These are phyloP conservation scores for Triplophysa yarkandensis DNA, from an alignment of 2,797 vertebrate genomes.

Conservation along the genomic window DNA sequence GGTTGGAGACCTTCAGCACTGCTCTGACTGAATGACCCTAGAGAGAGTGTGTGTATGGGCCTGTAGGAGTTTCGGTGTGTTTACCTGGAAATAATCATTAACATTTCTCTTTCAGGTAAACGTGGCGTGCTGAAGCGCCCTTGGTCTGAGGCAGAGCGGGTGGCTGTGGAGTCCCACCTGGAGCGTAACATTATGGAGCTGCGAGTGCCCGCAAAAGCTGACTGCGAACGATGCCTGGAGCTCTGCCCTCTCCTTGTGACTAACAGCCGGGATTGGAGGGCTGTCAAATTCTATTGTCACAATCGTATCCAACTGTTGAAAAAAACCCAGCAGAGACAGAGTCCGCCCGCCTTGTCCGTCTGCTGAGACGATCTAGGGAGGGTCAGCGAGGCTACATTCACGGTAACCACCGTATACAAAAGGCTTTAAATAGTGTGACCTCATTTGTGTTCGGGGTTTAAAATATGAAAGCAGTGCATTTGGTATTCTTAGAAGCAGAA, in stretches of 20 bases:
- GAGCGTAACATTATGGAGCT: conserved; percentile 79
- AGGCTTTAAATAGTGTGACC: conserved; percentile 27
- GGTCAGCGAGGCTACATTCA: conserved; percentile 23
- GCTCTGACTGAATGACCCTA: not conserved
- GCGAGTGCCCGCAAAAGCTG: conserved; percentile 79
- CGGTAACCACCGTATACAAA: conserved; percentile 13
- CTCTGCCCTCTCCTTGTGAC: conserved; percentile 80
- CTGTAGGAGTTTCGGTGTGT: conserved; percentile 32
- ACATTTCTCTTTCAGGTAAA: conserved; percentile 70
- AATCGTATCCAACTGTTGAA: conserved; percentile 84
- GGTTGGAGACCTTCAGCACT: conserved; percentile 9
- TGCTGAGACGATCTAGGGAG: conserved; percentile 69
- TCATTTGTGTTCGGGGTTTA: conserved; percentile 6
- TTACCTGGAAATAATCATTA: conserved; percentile 50
- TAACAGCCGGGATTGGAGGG: conserved; percentile 81
- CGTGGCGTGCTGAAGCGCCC: conserved; percentile 81
- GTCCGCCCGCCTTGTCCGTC: conserved; percentile 66
- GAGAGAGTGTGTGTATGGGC: conserved; percentile 11
- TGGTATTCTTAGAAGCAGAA: not conserved
- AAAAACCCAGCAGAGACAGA: conserved; percentile 76
- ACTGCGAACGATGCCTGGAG: conserved; percentile 81
- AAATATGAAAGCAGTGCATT: conserved; percentile 11
- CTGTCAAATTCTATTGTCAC: conserved; percentile 84
- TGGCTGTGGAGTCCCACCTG: conserved; percentile 79
- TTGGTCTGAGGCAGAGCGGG: conserved; percentile 79